These are phyloP conservation scores for Semaprochilodus insignis DNA, from an alignment of 2,797 vertebrate genomes.

Conservation along the genomic window DNA sequence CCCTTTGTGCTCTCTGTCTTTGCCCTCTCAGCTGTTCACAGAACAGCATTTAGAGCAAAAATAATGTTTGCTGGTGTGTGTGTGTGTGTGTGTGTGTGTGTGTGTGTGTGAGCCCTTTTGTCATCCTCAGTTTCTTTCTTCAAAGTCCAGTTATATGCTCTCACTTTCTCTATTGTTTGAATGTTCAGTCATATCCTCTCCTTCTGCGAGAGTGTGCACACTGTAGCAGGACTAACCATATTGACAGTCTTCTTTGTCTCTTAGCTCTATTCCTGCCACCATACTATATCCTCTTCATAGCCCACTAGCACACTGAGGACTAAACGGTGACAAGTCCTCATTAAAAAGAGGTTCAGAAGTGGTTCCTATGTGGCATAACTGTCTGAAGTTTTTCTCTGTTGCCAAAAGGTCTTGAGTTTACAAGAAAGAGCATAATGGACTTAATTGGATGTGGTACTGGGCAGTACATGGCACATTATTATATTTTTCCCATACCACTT, in stretches of 20 bases:
- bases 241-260: constrained; percentile 1
- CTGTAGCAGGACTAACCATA: no score
- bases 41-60: constrained; percentile 31
- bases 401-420: not conserved
- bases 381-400: not conserved
- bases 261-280: constrained; percentile 28
- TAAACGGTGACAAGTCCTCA: not conserved
- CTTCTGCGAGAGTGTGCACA: constrained; percentile 16
- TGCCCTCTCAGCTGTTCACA: constrained; percentile 19
- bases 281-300: not conserved
- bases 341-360: not conserved
- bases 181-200: no score
- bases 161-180: no score
- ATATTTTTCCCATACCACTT: no score
- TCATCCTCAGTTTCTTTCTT: no score
- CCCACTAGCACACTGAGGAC: no score
- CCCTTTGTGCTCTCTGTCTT: constrained; percentile 15
- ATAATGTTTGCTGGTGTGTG: constrained; percentile 26
- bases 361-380: not conserved
- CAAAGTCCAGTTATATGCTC: no score
- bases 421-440: not conserved
- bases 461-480: not conserved
- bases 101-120: no score
- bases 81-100: not conserved
- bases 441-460: not conserved